Evolutionary conservation across 2,888 invertebrate genomes (phyloP).

Genomic region (Oxytorus armatus): DNA sequence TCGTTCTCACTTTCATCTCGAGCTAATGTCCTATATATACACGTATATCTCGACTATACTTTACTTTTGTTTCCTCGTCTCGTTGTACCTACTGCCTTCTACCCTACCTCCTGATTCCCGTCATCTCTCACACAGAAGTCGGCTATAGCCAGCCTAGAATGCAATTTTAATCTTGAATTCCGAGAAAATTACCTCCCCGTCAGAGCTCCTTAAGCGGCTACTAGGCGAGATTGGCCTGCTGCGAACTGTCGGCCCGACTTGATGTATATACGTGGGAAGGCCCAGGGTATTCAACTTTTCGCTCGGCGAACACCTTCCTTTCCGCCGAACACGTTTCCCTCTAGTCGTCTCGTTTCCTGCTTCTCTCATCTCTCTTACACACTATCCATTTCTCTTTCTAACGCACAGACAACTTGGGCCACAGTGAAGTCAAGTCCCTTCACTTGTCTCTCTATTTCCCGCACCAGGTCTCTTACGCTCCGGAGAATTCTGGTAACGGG

Average conservation of each 20-base stretch:
- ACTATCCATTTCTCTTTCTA: background rate
- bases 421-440: conserved; percentile 51
- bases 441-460: conserved; percentile 49
- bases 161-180: conserved; percentile 84
- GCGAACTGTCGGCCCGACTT: conserved; percentile 79
- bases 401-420: conserved; percentile 13
- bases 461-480: conserved; percentile 12
- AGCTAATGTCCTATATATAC: conserved; percentile 8
- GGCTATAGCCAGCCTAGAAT: conserved; percentile 72
- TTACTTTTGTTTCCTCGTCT: conserved; percentile 66
- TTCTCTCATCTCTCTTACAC: conserved; percentile 1
- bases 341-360: conserved; percentile 16
- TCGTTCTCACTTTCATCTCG: conserved; percentile 72
- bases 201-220: conserved; percentile 82
- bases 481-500: conserved; percentile 36
- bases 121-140: conserved; percentile 45
- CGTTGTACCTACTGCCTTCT: conserved; percentile 15
- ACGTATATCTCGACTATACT: conserved; percentile 28
- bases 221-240: conserved; percentile 82
- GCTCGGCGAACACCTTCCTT: conserved; percentile 75
- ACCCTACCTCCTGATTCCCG: conserved; percentile 8
- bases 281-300: conserved; percentile 77
- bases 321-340: conserved; percentile 43
- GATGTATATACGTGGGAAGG: conserved; percentile 76
- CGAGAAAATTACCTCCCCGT: conserved; percentile 83